Conservation (phyloP, 2,113 vertebrate species). For the Aythya baeri region DNA sequence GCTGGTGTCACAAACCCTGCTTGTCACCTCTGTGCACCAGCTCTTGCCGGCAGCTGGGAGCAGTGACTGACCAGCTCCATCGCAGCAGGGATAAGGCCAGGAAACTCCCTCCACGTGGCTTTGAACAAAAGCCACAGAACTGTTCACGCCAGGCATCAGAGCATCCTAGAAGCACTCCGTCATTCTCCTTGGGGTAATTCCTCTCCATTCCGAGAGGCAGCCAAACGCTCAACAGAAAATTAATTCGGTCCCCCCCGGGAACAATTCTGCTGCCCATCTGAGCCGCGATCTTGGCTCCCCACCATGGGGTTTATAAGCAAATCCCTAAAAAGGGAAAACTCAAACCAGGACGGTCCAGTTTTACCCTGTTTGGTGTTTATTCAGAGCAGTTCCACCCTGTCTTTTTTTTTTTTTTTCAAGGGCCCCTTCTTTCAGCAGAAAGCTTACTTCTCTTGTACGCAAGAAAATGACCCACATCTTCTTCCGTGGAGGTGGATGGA, state of each 20-base stretch:
- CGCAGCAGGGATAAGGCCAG: fast-evolving
- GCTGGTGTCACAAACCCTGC: fast-evolving
- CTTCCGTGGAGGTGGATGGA: neutral
- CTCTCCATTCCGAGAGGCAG: neutral
- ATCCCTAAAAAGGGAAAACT: neutral
- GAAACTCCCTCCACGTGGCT: neutral
- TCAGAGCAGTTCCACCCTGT: neutral
- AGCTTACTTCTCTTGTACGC: neutral
- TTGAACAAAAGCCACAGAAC: neutral
- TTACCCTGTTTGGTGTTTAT: neutral
- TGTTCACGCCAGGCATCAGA: neutral
- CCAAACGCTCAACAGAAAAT: neutral
- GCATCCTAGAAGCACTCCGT: neutral
- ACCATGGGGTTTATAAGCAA: neutral
- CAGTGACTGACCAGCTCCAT: neutral
- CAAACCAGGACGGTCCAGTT: neutral
- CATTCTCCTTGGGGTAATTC: neutral
- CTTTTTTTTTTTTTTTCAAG: neutral
- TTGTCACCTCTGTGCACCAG: neutral
- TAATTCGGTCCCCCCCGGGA: neutral
- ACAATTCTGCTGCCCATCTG: neutral
- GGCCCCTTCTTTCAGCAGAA: neutral
- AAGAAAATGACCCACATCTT: neutral
- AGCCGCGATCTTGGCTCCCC: neutral
- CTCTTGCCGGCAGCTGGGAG: neutral